Evolutionary conservation across 1,140 invertebrate species (phyloP), one percentile per base, ranked within the genome.

Genomic region (Apolygus lucorum): DNA sequence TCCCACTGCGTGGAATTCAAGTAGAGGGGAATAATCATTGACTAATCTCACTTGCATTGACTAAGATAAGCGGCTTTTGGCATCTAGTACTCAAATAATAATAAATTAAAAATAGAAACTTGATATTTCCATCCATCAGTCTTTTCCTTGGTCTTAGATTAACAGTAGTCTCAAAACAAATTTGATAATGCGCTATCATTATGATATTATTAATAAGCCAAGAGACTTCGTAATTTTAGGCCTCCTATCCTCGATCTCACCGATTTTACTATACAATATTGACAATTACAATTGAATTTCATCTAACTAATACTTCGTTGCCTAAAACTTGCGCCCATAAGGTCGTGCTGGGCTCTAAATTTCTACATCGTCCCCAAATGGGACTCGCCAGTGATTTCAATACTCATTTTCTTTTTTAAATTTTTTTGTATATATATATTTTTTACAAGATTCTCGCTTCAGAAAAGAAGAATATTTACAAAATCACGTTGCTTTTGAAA

Each of bases 41-140:
- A n/a, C n/a, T n/a, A n/a, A n/a, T n/a, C n/a, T n/a, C n/a, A n/a
- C n/a, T n/a, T n/a, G n/a, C n/a, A 49, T 11, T 49, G 34, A 49
- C 34, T 49, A 49, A 49, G 34, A 49, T 49, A 49, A 8, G 34
- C 34, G n/a, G n/a, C 17, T 49, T 49, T 49, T 49, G 34, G 34
- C 34, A 49, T 49, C 17, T 17, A 49, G 34, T 49, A 49, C 17
- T 49, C 34, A 17, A 49, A 49, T 8, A 11, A 21, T 59, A 59
- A 59, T 59, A 59, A 59, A 59, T 59, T 59, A 59, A 59, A 59
- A 59, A 59, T 59, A 59, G 54, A 59, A 59, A 59, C 54, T 59
- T 24, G 54, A 59, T 59, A 59, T 59, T 59, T 59, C 54, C 54
- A 17, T 59, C 54, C 54, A 59, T 59, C 54, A 59, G 54, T 59